phyloP scores from a whole-genome alignment of 2,113 vertebrate genomes.

The Toxotes jaculatrix region DNA sequence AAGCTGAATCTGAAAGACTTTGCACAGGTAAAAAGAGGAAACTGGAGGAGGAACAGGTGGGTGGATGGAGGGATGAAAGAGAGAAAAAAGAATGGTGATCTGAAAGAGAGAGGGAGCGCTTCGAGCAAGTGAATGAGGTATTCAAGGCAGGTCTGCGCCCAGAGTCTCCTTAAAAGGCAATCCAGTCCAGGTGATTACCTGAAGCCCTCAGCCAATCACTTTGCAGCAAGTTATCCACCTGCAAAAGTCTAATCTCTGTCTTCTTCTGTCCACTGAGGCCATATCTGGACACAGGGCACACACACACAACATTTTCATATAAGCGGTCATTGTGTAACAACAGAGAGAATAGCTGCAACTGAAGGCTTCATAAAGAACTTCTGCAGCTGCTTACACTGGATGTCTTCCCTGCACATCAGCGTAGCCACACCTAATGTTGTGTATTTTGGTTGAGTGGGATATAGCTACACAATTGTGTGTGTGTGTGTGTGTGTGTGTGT shows the following conservation, averaged over 20 bases:
- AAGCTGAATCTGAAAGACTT: background rate
- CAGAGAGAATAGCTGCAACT: background rate
- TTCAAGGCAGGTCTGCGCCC: constrained; percentile 26
- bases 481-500: background rate
- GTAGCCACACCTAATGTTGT: background rate
- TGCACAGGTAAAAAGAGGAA: background rate
- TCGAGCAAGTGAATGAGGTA: constrained; percentile 7
- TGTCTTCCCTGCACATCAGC: constrained; percentile 30
- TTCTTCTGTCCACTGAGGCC: constrained; percentile 7
- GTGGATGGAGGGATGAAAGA: background rate
- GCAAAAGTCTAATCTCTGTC: background rate
- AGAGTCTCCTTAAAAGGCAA: constrained; percentile 65
- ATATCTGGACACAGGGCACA: constrained; percentile 13
- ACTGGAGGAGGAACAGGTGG: background rate
- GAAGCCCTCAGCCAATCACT: constrained; percentile 56
- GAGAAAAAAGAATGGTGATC: constrained; percentile 6
- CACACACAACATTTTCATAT: constrained; percentile 31
- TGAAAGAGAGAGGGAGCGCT: background rate
- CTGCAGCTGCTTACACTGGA: constrained; percentile 29
- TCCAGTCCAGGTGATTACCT: constrained; percentile 59
- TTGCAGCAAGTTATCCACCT: constrained; percentile 33
- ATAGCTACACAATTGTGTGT: constrained; percentile 5
- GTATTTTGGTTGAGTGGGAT: constrained; percentile 9
- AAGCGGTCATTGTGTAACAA: background rate
- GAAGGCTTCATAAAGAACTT: constrained; percentile 21